phyloP scores from a whole-genome alignment of 2,888 invertebrate genomes.

The Eustalomyia histrio region DNA sequence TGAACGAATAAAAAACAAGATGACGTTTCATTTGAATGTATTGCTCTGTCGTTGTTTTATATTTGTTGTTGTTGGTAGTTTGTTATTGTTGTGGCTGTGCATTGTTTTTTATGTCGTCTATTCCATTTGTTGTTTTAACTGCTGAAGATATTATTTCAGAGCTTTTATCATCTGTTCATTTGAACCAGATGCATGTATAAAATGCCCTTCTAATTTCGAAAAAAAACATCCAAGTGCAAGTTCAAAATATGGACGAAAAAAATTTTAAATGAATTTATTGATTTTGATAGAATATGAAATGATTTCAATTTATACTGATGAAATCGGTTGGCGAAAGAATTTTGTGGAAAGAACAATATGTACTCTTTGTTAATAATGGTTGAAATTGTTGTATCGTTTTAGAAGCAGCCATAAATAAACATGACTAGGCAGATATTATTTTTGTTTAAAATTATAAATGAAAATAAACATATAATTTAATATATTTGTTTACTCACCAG shows the following conservation, averaged over 20 bases:
- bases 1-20: conserved; percentile 20
- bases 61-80: conserved; percentile 7
- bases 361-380: background rate
- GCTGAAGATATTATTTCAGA: too few relatives aligned
- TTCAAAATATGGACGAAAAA: conserved; percentile 36
- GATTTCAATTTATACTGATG: too few relatives aligned
- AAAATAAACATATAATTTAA: background rate
- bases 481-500: background rate
- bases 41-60: too few relatives aligned
- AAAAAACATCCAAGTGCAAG: conserved; percentile 55
- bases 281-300: background rate
- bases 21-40: conserved; percentile 27
- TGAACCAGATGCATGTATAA: conserved; percentile 33
- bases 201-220: conserved; percentile 42
- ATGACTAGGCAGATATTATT: conserved; percentile 1
- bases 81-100: background rate
- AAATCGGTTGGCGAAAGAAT: background rate
- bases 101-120: conserved; percentile 34
- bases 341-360: background rate
- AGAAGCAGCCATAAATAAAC: background rate
- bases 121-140: too few relatives aligned
- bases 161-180: conserved; percentile 27
- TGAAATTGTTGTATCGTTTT: background rate
- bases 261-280: conserved; percentile 19
- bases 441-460: background rate